A percentile compares a stretch with the other conserved stretches of the same genome.
phyloP scores from a whole-genome alignment of 2,797 vertebrate species.

The Parotocinclus haroldoi region DNA sequence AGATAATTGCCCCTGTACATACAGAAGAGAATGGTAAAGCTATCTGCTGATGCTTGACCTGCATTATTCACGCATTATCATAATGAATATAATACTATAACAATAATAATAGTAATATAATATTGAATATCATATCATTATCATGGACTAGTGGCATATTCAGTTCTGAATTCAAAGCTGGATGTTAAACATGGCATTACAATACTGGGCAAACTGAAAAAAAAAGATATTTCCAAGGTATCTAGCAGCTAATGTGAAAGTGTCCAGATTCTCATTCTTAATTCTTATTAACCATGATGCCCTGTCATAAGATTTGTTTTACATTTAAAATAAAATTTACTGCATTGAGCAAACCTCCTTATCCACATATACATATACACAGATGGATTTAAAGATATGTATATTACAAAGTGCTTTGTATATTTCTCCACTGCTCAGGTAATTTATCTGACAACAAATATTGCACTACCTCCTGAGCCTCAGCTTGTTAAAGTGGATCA shows the following conservation, averaged over 20 bases:
- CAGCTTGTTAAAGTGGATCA: too few relatives aligned
- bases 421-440: too few relatives aligned
- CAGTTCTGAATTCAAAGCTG: not conserved
- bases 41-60: not conserved
- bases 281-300: not conserved
- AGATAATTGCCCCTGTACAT: slow-evolving; percentile 13
- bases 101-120: not conserved
- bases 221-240: not conserved
- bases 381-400: too few relatives aligned
- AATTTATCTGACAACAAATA: too few relatives aligned
- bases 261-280: slow-evolving; percentile 10
- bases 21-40: not conserved
- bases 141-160: too few relatives aligned
- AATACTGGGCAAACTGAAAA: slow-evolving; percentile 11
- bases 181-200: slow-evolving; percentile 24
- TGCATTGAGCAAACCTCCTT: too few relatives aligned
- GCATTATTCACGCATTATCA: not conserved
- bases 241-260: slow-evolving; percentile 7
- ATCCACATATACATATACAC: too few relatives aligned
- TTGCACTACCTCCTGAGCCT: too few relatives aligned
- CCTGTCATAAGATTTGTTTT: too few relatives aligned
- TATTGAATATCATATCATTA: too few relatives aligned
- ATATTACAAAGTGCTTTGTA: too few relatives aligned
- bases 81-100: not conserved
- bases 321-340: too few relatives aligned